phyloP scores from a whole-genome alignment of 2,113 vertebrate genomes.

The Elgaria multicarinata region DNA sequence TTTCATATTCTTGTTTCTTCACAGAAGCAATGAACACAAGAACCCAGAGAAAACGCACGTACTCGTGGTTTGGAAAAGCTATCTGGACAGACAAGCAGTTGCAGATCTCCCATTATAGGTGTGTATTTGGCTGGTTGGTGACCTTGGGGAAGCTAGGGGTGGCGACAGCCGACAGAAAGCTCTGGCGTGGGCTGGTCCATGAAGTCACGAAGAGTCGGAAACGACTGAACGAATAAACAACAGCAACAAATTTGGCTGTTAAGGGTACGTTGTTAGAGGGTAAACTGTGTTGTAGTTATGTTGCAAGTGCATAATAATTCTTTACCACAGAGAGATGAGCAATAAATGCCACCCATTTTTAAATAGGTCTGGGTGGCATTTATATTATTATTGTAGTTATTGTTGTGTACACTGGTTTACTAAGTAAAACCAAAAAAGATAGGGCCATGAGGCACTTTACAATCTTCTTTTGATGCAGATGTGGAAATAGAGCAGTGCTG shows the following conservation, averaged over 20 bases:
- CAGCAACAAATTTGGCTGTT: neutral
- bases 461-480: no score
- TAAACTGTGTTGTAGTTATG: neutral
- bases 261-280: neutral
- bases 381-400: neutral
- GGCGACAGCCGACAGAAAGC: no score
- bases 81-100: conserved; percentile 75
- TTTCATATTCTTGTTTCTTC: conserved; percentile 21
- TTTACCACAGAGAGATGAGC: neutral
- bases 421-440: no score
- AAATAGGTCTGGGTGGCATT: neutral
- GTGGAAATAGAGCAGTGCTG: no score
- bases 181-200: no score
- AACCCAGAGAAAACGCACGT: conserved; percentile 69
- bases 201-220: no score
- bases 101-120: conserved; percentile 67
- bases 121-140: no score
- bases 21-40: conserved; percentile 77
- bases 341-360: neutral
- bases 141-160: no score
- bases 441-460: no score
- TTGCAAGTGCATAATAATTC: neutral
- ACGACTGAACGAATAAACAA: no score
- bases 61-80: conserved; percentile 81
- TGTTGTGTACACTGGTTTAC: no score